Conservation (phyloP, 2,113 vertebrate genomes). For the Pteropus alecto region DNA sequence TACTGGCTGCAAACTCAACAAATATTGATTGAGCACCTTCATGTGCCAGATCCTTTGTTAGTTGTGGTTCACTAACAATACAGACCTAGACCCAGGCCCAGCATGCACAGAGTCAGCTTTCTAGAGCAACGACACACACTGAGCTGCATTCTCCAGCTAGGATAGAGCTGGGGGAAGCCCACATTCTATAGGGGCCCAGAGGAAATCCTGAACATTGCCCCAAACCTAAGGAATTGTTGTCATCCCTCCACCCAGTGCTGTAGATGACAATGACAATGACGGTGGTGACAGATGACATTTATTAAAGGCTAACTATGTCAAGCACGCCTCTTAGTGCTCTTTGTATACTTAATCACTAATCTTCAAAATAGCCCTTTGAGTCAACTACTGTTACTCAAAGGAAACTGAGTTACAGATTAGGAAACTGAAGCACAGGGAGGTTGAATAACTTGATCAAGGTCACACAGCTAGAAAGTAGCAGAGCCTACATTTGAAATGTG, state of each 20-base stretch:
- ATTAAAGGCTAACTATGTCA: no score
- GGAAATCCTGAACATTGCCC: neutral
- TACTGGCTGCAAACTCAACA: neutral
- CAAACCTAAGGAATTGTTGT: neutral
- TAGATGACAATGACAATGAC: neutral
- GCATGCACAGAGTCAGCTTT: neutral
- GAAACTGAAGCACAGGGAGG: neutral
- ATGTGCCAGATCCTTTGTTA: neutral
- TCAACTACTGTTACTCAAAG: neutral
- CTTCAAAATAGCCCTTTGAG: neutral
- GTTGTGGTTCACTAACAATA: neutral
- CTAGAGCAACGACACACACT: no score
- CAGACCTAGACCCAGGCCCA: neutral
- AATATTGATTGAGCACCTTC: neutral
- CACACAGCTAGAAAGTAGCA: neutral
- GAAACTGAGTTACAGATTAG: neutral
- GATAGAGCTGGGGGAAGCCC: neutral
- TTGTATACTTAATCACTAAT: neutral
- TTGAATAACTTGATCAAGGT: neutral
- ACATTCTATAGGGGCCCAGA: neutral
- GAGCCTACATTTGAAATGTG: neutral
- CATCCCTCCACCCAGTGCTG: neutral
- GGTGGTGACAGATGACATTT: neutral
- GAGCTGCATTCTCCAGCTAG: neutral
- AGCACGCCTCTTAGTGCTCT: neutral